Evolutionary conservation across 2,797 vertebrate genomes (phyloP), one percentile per base, ranked within the genome.

Genomic region (Pelochelys cantorii): DNA sequence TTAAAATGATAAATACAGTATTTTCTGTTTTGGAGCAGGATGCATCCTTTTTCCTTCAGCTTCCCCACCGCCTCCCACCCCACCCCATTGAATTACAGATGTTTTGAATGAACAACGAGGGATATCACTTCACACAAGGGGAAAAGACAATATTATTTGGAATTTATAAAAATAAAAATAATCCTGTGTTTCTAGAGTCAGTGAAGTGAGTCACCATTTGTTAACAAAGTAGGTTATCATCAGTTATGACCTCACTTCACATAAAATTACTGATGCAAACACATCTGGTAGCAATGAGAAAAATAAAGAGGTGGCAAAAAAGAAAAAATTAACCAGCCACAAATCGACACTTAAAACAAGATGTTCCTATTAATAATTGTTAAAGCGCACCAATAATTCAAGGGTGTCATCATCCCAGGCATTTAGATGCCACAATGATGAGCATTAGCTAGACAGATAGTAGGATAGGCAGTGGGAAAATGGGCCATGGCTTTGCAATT

Each of bases 1-100:
- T 96, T 95, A 97, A 97, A 94, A 96, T 95, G 96, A 97, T 93
- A 96, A 97, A 97, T 94, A 93, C n/a, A 92, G 93, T 90, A 84
- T 93, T 97, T 94, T 89, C 90, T 94, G 77, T 91, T 94, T 97
- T 86, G 75, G 89, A 95, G 86, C 93, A 97, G 83, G 91, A 93
- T 91, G 93, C 84, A 56, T 94, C 90, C 84, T 96, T 95, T 54
- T 95, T 92, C 88, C 59, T 92, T 94, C 90, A 92, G 75, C 86
- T 92, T 92, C 78, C 83, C 89, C 83, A 34, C 65, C 9, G 31
- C 65, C 82, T 62, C 59, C 71, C 78, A 74, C 83, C 85, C 55
- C 71, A 62, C 84, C 81, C 52, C 2, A 29, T 82, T 81, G 75
- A 95, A 95, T 87, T 95, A 84, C 87, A 94, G 92, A 85, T 0